Conservation (phyloP, 1,140 invertebrate genomes). For the Musca domestica region DNA sequence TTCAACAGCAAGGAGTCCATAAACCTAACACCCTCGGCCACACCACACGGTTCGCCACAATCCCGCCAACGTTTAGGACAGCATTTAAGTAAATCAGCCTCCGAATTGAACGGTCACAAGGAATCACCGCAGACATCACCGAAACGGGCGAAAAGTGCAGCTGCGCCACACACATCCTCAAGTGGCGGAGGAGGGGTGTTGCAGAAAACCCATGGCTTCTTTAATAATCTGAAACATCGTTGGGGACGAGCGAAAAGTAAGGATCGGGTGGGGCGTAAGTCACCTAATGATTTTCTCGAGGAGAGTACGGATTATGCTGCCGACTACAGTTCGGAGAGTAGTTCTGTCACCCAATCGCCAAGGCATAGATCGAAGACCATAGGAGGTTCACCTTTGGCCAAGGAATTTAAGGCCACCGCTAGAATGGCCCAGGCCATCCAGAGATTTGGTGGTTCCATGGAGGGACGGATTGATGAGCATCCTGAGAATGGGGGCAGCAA, state of each 20-base stretch:
- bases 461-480: slow-evolving; percentile 52
- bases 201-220: slow-evolving; percentile 70
- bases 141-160: slow-evolving; percentile 55
- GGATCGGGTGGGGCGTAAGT: slow-evolving; percentile 58
- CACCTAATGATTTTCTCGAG: slow-evolving; percentile 54
- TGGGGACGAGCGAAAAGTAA: slow-evolving; percentile 65
- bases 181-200: slow-evolving; percentile 56
- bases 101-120: slow-evolving; percentile 56
- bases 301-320: slow-evolving; percentile 69
- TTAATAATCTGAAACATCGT: slow-evolving; percentile 66
- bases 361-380: slow-evolving; percentile 57
- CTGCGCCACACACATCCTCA: slow-evolving; percentile 42
- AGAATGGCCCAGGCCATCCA: slow-evolving; percentile 51
- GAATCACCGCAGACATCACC: slow-evolving; percentile 53
- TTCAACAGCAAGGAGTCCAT: slow-evolving; percentile 6
- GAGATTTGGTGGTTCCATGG: slow-evolving; percentile 52
- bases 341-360: slow-evolving; percentile 69
- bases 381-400: slow-evolving; percentile 44
- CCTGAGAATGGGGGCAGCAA: slow-evolving; percentile 38
- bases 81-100: slow-evolving; percentile 60
- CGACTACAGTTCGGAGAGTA: slow-evolving; percentile 71
- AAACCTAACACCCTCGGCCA: slow-evolving; percentile 7
- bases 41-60: slow-evolving; percentile 45
- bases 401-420: slow-evolving; percentile 46
- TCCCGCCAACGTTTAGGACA: slow-evolving; percentile 43